These are phyloP conservation scores for Morpho achilles DNA, from an alignment of 2,888 invertebrate genomes.

Conservation along the genomic window DNA sequence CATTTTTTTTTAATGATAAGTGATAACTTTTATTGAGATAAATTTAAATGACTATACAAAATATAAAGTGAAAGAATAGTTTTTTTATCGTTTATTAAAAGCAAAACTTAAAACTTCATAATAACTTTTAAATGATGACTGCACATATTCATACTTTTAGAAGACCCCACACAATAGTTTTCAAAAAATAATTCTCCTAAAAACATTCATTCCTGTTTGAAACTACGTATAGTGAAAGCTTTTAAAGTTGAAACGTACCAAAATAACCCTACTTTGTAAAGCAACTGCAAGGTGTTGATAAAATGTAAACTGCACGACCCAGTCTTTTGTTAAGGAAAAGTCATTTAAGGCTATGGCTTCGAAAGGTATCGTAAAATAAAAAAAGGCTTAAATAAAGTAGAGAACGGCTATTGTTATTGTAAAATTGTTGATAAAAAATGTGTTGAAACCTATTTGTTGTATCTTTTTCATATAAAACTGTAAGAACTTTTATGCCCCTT, in stretches of 20 bases:
- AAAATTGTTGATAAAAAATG: no score
- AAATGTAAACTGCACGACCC: constrained; percentile 25
- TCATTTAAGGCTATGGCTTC: constrained; percentile 5
- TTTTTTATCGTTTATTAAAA: background rate
- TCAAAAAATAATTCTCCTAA: background rate
- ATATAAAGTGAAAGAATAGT: no score
- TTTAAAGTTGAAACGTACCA: constrained; percentile 8
- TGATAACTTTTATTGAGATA: no score
- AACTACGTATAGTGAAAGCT: constrained; percentile 16
- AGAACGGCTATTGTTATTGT: no score
- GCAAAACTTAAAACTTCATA: background rate
- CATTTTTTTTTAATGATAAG: no score
- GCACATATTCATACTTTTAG: no score
- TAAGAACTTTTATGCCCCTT: no score
- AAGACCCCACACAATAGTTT: no score
- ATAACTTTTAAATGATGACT: background rate
- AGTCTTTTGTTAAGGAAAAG: constrained; percentile 22
- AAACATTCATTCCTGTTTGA: constrained; percentile 11
- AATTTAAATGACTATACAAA: no score
- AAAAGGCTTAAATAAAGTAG: no score
- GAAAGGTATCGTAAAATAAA: background rate
- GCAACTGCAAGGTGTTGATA: constrained; percentile 22
- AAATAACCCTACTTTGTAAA: constrained; percentile 18
- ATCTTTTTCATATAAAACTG: no score
- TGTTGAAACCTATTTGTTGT: no score